Evolutionary conservation across 2,888 invertebrate species (phyloP).

Genomic region (Oegoconia quadripuncta): DNA sequence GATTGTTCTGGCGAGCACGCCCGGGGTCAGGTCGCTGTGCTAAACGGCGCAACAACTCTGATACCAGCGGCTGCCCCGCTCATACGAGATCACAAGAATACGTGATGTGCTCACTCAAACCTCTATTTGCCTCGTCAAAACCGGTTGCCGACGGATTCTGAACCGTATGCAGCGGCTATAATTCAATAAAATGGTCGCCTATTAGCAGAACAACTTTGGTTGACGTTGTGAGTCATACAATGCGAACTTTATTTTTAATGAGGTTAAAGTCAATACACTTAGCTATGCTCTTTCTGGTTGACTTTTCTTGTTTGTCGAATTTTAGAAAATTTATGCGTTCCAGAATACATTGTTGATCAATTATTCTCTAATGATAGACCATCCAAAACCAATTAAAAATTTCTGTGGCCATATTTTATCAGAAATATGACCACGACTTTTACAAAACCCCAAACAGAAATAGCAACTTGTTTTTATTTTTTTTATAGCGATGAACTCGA

Average conservation of each 20-base stretch:
- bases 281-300: slow-evolving; percentile 28
- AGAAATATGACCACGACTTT: too few relatives aligned
- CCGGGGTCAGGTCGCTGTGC: slow-evolving; percentile 60
- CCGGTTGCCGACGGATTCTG: slow-evolving; percentile 32
- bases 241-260: slow-evolving; percentile 42
- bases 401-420: too few relatives aligned
- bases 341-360: too few relatives aligned
- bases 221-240: slow-evolving; percentile 42
- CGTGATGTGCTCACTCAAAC: slow-evolving; percentile 32
- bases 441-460: too few relatives aligned
- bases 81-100: slow-evolving; percentile 32
- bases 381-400: too few relatives aligned
- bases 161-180: slow-evolving; percentile 31
- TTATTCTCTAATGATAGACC: too few relatives aligned
- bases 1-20: slow-evolving; percentile 56
- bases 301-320: too few relatives aligned
- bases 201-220: slow-evolving; percentile 33
- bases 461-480: too few relatives aligned
- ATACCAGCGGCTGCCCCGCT: slow-evolving; percentile 26
- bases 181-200: slow-evolving; percentile 30
- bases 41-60: slow-evolving; percentile 61
- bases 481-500: too few relatives aligned
- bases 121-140: slow-evolving; percentile 27
- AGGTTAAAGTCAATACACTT: slow-evolving; percentile 50
- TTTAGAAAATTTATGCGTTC: too few relatives aligned